These are phyloP conservation scores for Agapostemon virescens DNA, from an alignment of 2,888 invertebrate genomes.

Conservation along the genomic window DNA sequence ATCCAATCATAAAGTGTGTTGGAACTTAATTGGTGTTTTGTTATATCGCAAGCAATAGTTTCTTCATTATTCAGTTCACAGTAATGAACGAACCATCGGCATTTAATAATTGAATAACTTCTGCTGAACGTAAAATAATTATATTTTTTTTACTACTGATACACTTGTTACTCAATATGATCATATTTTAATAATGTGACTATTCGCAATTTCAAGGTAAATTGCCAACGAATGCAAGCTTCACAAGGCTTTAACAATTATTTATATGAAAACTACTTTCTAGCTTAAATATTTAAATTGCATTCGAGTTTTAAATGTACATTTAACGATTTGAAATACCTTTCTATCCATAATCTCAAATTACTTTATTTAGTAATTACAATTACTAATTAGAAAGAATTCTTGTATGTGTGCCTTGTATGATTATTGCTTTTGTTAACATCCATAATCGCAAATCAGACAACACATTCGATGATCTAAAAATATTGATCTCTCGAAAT, in stretches of 20 bases:
- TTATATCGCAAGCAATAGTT: background rate
- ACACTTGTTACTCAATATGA: background rate
- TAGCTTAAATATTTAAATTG: background rate
- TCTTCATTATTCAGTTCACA: background rate
- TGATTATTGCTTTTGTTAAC: too few relatives aligned
- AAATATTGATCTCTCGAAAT: too few relatives aligned
- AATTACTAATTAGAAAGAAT: too few relatives aligned
- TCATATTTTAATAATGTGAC: background rate
- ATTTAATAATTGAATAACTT: background rate
- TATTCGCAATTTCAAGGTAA: background rate
- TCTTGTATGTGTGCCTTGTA: too few relatives aligned
- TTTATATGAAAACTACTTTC: too few relatives aligned
- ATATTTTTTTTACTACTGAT: background rate
- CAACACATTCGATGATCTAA: too few relatives aligned
- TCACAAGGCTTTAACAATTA: background rate
- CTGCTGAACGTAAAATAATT: background rate
- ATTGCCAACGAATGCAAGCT: background rate
- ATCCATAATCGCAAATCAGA: too few relatives aligned
- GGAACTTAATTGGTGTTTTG: background rate
- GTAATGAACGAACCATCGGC: background rate
- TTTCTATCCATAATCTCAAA: too few relatives aligned
- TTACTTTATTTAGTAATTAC: too few relatives aligned
- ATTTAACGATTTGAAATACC: too few relatives aligned
- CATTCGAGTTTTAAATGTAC: background rate
- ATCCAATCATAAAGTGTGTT: background rate